These are phyloP conservation scores for Pollimyrus isidori DNA, from an alignment of 2,113 vertebrate species.

Conservation along the genomic window DNA sequence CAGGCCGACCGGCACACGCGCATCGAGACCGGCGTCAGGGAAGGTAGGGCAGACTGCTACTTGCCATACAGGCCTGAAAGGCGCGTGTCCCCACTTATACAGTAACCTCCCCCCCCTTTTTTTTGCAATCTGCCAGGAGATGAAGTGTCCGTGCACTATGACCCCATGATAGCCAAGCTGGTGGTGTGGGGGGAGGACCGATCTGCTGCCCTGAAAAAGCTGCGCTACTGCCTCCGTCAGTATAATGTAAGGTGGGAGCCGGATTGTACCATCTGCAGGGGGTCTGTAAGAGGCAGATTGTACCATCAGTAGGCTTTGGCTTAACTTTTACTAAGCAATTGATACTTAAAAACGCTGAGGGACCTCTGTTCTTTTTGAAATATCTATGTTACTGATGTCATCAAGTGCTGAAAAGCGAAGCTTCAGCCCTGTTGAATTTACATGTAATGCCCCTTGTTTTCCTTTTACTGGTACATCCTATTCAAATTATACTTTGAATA, in stretches of 20 bases:
- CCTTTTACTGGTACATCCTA: not conserved
- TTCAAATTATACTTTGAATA: not conserved
- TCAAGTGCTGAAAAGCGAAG: not conserved
- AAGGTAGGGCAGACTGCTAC: constrained; percentile 62
- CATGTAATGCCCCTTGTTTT: not conserved
- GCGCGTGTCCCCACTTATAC: not conserved
- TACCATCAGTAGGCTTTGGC: not conserved
- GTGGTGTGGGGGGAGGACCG: constrained; percentile 93
- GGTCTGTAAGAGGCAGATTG: not conserved
- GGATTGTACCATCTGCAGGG: not conserved
- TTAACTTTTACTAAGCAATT: not conserved
- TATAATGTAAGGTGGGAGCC: constrained; percentile 74
- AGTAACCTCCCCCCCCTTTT: not conserved
- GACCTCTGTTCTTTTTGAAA: not conserved
- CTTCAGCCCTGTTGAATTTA: not conserved
- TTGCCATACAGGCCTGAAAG: not conserved
- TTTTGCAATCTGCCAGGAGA: constrained; percentile 65
- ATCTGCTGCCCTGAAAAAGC: constrained; percentile 74
- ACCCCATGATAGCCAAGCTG: constrained; percentile 97
- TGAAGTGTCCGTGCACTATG: constrained; percentile 88
- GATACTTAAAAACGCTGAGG: not conserved
- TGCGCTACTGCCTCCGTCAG: constrained; percentile 75
- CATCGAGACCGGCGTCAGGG: constrained; percentile 89
- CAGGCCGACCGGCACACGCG: constrained; percentile 64
- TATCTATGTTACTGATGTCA: not conserved